Base-by-base conservation (phyloP, 2,113 vertebrate species). In the Gavia stellata region DNA sequence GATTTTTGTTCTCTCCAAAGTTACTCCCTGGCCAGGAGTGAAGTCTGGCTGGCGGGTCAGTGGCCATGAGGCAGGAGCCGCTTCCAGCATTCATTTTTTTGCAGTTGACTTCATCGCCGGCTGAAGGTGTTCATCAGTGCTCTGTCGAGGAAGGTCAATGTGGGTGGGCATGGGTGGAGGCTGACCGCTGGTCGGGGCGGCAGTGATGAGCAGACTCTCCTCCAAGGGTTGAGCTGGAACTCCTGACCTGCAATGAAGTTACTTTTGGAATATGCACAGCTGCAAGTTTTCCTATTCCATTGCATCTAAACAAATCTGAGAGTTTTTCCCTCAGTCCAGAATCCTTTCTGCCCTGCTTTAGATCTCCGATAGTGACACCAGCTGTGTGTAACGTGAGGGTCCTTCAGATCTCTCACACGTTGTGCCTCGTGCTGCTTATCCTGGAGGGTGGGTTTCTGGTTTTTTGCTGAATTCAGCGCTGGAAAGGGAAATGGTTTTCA, bases 21-120 rank as follows among this genome's bases (percentile, higher is more conserved):
- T 55, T 34, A 8, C 13, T 61, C 23, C 31, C 8, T 72, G 40
- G 17, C 45, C 34, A 42, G 58, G 12, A 33, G 20, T 13, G 31
- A 55, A 16, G 45, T 24, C 49, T 63, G 28, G 7, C 14, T 1
- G 10, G 31, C 0, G 10, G 33, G 29, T 56, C 0, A 0, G 44
- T 24, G 44, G 13, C 44, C 2, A 0, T 25, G 23, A 42, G 33
- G 42, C 55, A 20, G 13, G 26, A 56, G 62, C 62, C 4, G 4
- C 18, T 72, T 73, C 52, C 53, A 74, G 40, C 20, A 6, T 53
- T 52, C 3, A 3, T 45, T 53, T 52, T 52, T 42, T 31, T 47
- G n/a, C 20, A 17, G 20, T 33, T 40, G 40, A 17, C 12, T 67
- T 77, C 34, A 23, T 53, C 1, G 1, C 7, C 0, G 4, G 24